Evolutionary conservation across 2,113 vertebrate genomes (phyloP), one percentile per base, ranked within the genome.

Genomic region (Panthera leo): DNA sequence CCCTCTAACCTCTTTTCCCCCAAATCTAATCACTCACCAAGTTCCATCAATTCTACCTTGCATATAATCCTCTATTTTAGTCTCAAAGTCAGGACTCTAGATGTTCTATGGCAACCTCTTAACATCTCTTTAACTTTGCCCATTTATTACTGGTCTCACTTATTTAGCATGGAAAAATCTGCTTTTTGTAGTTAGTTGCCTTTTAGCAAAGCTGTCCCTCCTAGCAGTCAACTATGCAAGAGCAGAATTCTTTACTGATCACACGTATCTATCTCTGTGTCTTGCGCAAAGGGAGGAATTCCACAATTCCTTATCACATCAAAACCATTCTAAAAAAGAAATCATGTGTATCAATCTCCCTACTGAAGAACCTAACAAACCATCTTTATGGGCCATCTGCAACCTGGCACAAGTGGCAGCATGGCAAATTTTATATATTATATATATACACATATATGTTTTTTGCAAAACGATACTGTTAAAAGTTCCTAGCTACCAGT

Each of bases 161-260:
- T 80, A 87, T 67, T 87, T 96, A 94, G 76, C 42, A 80, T 5
- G 8, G 68, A 95, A 90, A 96, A 94, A 87, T 13, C 3, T 55
- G 48, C 75, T 89, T 96, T 45, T 45, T 45, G 45, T 97, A 79
- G 76, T 45, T 68, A 89, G 34, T 45, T 71, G 65, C 16, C 53
- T 94, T 96, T 93, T 51, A 71, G 36, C 21, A 10, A 88, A 75
- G 13, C 4, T 80, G 19, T 18, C 12, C 27, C 39, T 82, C 34
- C 70, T 15, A 75, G 34, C 29, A 34, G 23, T 79, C 70, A 88
- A n/a, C 23, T 80, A 71, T 61, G 21, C 42, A 84, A 87, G 51
- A 87, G 53, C 53, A 85, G 42, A 85, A 67, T 71, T 80, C 29
- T 94, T 95, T 78, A 58, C 42, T 14, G 2, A 85, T 79, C 7